These are phyloP conservation scores for Drosophila anomalata DNA, from an alignment of 2,888 invertebrate species.

Conservation along the genomic window DNA sequence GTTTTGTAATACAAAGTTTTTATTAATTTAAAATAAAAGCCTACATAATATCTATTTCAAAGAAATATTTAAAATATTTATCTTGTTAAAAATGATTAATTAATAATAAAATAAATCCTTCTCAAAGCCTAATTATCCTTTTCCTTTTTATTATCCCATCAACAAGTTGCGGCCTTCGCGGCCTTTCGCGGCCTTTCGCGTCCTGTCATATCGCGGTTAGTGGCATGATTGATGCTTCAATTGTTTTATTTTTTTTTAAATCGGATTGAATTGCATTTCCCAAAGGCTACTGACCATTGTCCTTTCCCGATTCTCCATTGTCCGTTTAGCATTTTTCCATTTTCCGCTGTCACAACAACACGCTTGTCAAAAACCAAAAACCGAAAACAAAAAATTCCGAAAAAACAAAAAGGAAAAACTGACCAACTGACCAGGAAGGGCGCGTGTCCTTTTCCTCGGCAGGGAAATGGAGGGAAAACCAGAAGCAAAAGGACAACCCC, in stretches of 20 bases:
- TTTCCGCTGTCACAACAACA: constrained; percentile 61
- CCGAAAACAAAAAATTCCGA: neutral
- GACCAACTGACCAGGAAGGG: constrained; percentile 17
- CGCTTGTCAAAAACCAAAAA: constrained; percentile 16
- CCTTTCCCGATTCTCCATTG: constrained; percentile 3
- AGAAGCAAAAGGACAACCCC: constrained; percentile 7
- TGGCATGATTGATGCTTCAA: constrained; percentile 24
- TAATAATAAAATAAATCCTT: neutral
- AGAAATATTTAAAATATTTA: neutral
- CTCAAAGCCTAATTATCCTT: neutral
- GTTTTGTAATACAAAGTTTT: too few relatives aligned
- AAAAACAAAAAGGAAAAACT: constrained; percentile 6
- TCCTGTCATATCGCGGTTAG: constrained; percentile 32
- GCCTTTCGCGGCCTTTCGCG: constrained; percentile 13
- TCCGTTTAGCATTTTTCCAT: constrained; percentile 26
- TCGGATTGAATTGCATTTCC: constrained; percentile 22
- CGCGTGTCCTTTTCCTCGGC: neutral
- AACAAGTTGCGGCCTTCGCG: neutral
- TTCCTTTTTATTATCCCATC: neutral
- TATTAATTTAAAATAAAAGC: too few relatives aligned
- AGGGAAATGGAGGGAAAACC: constrained; percentile 17
- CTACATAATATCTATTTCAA: neutral
- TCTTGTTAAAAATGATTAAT: neutral
- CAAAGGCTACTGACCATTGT: constrained; percentile 3
- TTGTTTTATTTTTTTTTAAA: constrained; percentile 24